These are phyloP conservation scores for Drosophila demipolita DNA, from an alignment of 2,888 invertebrate species.

Conservation along the genomic window DNA sequence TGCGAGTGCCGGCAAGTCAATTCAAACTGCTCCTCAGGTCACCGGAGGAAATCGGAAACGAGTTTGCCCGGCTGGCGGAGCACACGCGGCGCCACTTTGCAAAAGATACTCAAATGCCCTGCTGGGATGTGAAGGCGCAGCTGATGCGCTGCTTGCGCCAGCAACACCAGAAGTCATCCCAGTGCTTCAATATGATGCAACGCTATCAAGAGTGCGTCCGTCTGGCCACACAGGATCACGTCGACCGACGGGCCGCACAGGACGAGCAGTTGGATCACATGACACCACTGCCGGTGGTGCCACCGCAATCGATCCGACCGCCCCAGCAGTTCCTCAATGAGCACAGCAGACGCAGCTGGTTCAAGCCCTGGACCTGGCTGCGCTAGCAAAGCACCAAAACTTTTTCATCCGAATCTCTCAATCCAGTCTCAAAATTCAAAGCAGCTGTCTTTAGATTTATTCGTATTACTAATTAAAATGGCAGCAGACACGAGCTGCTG, in stretches of 20 bases:
- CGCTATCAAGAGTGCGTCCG: constrained; percentile 50
- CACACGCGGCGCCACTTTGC: constrained; percentile 34
- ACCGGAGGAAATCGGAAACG: constrained; percentile 49
- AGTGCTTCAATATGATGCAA: constrained; percentile 59
- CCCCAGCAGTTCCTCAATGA: background rate
- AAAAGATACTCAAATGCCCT: constrained; percentile 28
- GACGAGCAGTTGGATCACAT: constrained; percentile 1
- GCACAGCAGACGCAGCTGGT: constrained; percentile 40
- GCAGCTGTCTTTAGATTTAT: constrained; percentile 27
- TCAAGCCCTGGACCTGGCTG: constrained; percentile 63
- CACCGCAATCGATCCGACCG: constrained; percentile 5
- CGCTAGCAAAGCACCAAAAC: constrained; percentile 14
- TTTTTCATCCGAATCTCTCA: background rate
- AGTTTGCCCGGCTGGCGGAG: constrained; percentile 55
- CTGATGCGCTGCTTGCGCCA: constrained; percentile 46
- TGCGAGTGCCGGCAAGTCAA: no score
- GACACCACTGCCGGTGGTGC: background rate
- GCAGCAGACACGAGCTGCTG: constrained; percentile 18
- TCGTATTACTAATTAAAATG: constrained; percentile 53
- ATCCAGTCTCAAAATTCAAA: constrained; percentile 29
- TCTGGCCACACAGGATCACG: constrained; percentile 42
- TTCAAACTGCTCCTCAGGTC: constrained; percentile 30
- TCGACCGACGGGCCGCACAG: constrained; percentile 41
- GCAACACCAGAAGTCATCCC: constrained; percentile 37
- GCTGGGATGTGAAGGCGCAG: constrained; percentile 30